A percentile compares a stretch with the other conserved stretches of the same genome.
These are phyloP conservation scores for Lepisosteus osseus DNA, from an alignment of 2,113 vertebrate genomes.

Conservation along the genomic window DNA sequence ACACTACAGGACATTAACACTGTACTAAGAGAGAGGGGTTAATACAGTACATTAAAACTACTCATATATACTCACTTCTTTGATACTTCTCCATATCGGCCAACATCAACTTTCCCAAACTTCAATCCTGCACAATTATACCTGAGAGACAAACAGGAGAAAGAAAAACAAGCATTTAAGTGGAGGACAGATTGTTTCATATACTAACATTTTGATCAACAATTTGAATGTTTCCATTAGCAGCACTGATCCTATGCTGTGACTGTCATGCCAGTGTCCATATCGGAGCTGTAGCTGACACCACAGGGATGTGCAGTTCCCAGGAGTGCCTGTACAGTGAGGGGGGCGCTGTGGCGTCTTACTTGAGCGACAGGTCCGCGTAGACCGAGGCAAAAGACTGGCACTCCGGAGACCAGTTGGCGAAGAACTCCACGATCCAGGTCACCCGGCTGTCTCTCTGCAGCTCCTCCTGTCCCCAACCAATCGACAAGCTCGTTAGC, in stretches of 20 bases:
- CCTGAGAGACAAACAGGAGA: conserved; percentile 49
- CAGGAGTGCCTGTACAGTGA: no score
- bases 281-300: background rate
- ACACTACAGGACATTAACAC: no score
- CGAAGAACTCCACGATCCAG: conserved; percentile 94
- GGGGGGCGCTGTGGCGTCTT: conserved; percentile 36
- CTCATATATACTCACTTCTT: conserved; percentile 60
- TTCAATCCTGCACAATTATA: conserved; percentile 84
- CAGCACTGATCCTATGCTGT: background rate
- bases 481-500: no score
- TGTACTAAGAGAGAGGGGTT: background rate
- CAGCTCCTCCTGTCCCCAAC: conserved; percentile 78
- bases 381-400: conserved; percentile 91
- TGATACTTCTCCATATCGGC: conserved; percentile 83
- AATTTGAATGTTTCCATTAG: background rate
- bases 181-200: no score
- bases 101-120: conserved; percentile 92
- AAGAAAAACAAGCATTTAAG: background rate
- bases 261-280: background rate
- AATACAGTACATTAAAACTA: no score
- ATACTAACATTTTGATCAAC: background rate
- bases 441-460: conserved; percentile 76
- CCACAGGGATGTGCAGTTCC: background rate
- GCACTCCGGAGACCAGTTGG: conserved; percentile 94
- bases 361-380: conserved; percentile 90